Evolutionary conservation across 1,140 invertebrate species (phyloP), one percentile per base, ranked within the genome.

Genomic region (Eufriesea mexicana): DNA sequence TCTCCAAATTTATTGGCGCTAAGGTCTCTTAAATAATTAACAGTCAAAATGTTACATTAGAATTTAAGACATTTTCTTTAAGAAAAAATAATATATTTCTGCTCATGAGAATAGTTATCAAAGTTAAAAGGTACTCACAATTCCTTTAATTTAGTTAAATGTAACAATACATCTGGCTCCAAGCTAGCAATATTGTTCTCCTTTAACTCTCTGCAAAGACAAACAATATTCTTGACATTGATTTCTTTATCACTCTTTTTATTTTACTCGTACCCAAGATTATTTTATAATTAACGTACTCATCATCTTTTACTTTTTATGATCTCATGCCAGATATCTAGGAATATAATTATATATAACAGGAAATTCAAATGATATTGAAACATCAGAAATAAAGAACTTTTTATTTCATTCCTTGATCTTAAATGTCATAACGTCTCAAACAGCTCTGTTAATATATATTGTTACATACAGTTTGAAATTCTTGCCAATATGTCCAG

Each of bases 1-100:
- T 94, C 90, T 51, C 86, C 86, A n/a, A 95, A 79, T 78, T 92
- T 90, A 76, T 93, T 94, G 16, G 88, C 90, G 62, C 92, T 94
- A 45, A 94, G 77, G 83, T 94, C 92, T 81, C 94, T 94, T 16
- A 49, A 81, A 67, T 8, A 64, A 25, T 75, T 64, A 14, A 0
- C 8, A 23, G 20, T 16, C 18, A 51, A 45, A 42, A n/a, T n/a
- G 18, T 20, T 25, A 45, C 35, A 10, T 47, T 25, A 55, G 14
- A 55, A 45, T 72, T 42, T 55, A 45, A 25, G 23, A 18, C 10
- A n/a, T 0, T 42, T 7, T 10, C 23, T 23, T 16, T 55, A 14
- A 57, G 42, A 7, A 55, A 9, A 18, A 7, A 64, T 23, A 14
- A 23, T 55, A n/a, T 28, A 20, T 16, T 62, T 18, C 28, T 62